Conservation (phyloP, 2,113 vertebrate genomes). For the Numenius arquata region DNA sequence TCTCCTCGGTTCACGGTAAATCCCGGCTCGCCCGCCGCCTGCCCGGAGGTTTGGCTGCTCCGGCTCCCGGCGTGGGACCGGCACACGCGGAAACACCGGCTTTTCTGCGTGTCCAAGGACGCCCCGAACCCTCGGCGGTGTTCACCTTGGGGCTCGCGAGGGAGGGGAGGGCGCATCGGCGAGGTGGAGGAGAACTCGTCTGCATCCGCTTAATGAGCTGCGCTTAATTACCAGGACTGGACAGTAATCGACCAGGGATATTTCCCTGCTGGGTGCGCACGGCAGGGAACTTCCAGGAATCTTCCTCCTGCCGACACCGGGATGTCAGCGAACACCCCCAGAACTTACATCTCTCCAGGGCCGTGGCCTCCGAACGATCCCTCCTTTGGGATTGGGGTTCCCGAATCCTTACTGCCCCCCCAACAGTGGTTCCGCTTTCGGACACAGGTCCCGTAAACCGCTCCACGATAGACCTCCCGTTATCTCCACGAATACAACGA, state of each 20-base stretch:
- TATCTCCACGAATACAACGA: not conserved
- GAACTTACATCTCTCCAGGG: fast-evolving
- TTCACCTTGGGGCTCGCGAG: not conserved
- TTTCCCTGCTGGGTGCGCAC: too few relatives aligned
- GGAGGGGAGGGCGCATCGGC: not conserved
- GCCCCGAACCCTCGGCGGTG: too few relatives aligned
- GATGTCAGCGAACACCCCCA: not conserved
- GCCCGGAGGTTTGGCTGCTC: too few relatives aligned
- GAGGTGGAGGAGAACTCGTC: too few relatives aligned
- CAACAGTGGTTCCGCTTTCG: not conserved
- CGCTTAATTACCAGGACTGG: too few relatives aligned
- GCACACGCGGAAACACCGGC: not conserved
- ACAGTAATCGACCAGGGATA: too few relatives aligned
- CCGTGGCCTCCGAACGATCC: not conserved
- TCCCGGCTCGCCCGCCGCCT: too few relatives aligned
- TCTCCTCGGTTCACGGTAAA: not conserved
- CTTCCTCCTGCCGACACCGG: too few relatives aligned
- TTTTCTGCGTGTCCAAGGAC: not conserved
- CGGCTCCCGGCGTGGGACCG: too few relatives aligned
- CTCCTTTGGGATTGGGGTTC: not conserved
- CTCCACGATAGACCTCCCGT: not conserved
- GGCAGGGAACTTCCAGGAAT: too few relatives aligned
- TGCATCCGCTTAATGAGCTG: not conserved
- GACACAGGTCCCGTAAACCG: not conserved
- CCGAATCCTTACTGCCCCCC: not conserved